A percentile compares a stretch with the other conserved stretches of the same genome.
These are phyloP conservation scores for Phataginus tricuspis DNA, from an alignment of 2,797 vertebrate genomes.

Conservation along the genomic window DNA sequence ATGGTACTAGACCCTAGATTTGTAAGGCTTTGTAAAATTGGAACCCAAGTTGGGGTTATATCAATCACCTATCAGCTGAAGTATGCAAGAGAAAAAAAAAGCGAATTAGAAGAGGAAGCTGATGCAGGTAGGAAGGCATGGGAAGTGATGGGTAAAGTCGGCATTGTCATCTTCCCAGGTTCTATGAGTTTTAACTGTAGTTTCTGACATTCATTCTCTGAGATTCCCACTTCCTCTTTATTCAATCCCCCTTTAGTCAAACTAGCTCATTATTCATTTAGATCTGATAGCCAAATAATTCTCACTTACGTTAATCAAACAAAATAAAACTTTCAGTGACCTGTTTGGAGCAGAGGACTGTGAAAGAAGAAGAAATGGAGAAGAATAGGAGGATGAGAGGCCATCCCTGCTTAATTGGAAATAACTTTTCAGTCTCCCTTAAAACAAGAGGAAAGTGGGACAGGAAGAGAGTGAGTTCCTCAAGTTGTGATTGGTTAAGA, in stretches of 20 bases:
- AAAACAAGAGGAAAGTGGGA: background rate
- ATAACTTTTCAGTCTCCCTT: background rate
- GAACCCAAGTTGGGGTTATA: background rate
- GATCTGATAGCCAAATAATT: background rate
- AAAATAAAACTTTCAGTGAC: slow-evolving; percentile 17
- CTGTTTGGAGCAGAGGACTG: background rate
- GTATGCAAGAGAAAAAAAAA: background rate
- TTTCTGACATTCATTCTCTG: background rate
- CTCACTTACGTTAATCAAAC: background rate
- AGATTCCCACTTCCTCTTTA: background rate
- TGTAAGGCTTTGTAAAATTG: background rate
- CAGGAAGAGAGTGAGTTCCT: background rate
- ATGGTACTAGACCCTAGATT: background rate
- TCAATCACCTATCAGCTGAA: background rate
- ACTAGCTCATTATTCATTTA: background rate
- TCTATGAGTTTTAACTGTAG: background rate
- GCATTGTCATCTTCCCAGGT: background rate
- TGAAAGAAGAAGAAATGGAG: background rate
- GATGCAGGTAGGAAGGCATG: background rate
- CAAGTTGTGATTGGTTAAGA: background rate
- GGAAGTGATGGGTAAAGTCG: background rate
- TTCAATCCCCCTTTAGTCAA: background rate
- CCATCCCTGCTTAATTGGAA: background rate
- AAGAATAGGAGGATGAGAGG: background rate
- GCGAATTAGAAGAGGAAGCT: background rate